Base-by-base conservation (phyloP, 2,888 invertebrate species). In the Clitarchus hookeri region DNA sequence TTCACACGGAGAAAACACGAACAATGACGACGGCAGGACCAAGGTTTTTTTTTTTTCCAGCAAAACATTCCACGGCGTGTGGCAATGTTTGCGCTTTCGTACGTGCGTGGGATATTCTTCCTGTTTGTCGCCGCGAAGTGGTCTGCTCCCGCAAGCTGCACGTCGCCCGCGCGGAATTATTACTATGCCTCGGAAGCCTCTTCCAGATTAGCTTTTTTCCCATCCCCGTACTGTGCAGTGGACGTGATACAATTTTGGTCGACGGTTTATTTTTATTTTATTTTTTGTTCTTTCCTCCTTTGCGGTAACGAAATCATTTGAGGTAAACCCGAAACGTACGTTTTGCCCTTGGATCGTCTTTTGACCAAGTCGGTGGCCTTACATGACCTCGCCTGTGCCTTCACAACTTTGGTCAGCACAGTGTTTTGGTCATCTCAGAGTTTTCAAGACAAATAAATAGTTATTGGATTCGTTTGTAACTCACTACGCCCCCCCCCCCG, bases 1-100 rank as follows among this genome's bases (percentile, higher is more conserved):
- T 65, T 65, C 65, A n/a, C n/a, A 65, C n/a, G 65, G 65, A 65
- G 65, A 65, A 65, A 65, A 65, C 65, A 65, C n/a, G 65, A 65
- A 65, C 65, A 65, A 65, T 65, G 65, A 65, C 19, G 19, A 23
- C n/a, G 1, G 65, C 65, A 23, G 65, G 65, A 2, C 3, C 65
- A 8, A 9, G 16, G 16, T 65, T 65, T 65, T 23, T 23, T 65
- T 23, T 16, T 65, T 16, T 23, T 65, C 65, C 4, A 6, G 65
- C 19, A 16, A 65, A 9, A 65, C 19, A 0, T 6, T 2, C 19
- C 65, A n/a, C 65, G n/a, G 65, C 3, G 65, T 65, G 19, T 65
- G n/a, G 65, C 65, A 65, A 65, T 65, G 36, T 36, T 65, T 65
- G 65, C 65, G 65, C 65, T 65, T 65, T 65, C 65, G 65, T 65